Evolutionary conservation across 2,888 invertebrate species (phyloP).

Genomic region (Apotomis betuletana): DNA sequence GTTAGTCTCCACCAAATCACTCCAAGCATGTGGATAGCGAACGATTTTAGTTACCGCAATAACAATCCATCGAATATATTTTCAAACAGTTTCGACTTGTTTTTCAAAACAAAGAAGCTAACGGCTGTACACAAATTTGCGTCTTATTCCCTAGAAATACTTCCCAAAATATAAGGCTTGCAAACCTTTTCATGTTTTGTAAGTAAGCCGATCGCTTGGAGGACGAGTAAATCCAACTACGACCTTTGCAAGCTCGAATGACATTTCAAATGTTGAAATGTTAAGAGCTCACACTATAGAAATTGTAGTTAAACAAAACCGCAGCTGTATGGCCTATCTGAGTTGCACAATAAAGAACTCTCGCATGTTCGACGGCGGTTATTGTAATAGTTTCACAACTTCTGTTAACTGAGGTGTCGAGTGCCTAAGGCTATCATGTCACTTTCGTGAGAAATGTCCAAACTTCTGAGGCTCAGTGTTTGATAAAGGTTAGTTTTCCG

Average conservation of each 20-base stretch:
- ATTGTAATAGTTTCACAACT: conserved; percentile 40
- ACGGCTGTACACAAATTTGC: conserved; percentile 5
- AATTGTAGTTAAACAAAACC: conserved; percentile 47
- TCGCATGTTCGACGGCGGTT: conserved; percentile 43
- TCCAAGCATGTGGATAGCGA: not conserved
- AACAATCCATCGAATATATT: conserved; percentile 44
- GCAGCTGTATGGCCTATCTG: conserved; percentile 31
- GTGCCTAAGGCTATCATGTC: conserved; percentile 20
- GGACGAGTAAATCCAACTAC: conserved; percentile 48
- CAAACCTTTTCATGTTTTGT: conserved; percentile 49
- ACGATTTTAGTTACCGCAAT: conserved; percentile 30
- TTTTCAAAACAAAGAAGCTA: conserved; percentile 47
- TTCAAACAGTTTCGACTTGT: conserved; percentile 47
- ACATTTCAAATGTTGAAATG: conserved; percentile 52
- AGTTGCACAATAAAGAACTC: conserved; percentile 37
- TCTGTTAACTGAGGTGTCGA: conserved; percentile 24
- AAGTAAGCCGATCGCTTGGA: conserved; percentile 50
- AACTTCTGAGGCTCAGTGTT: not conserved
- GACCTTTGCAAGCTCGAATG: conserved; percentile 56
- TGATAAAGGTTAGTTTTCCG: not conserved
- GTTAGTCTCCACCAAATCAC: no score
- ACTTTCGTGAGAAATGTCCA: conserved; percentile 15
- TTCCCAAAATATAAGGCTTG: not conserved
- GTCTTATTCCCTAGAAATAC: not conserved
- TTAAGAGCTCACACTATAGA: conserved; percentile 48